Conservation (phyloP, 2,797 vertebrate genomes). For the Sardinella longiceps region DNA sequence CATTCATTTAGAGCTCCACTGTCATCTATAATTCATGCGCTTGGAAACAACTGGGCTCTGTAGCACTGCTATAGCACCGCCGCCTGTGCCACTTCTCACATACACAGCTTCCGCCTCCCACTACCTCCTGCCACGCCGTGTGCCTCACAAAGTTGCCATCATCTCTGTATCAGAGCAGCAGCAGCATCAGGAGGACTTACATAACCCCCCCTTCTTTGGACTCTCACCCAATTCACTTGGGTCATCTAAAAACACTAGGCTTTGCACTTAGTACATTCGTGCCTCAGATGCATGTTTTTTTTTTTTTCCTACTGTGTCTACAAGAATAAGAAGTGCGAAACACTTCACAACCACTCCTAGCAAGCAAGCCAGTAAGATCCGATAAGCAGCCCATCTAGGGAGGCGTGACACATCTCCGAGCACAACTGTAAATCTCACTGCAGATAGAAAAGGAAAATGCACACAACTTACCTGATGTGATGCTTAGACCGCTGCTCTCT, state of each 20-base stretch:
- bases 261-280: neutral
- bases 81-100: neutral
- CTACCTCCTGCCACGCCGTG: constrained; percentile 15
- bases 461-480: constrained; percentile 69
- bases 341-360: neutral
- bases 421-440: constrained; percentile 1
- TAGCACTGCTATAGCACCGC: constrained; percentile 14
- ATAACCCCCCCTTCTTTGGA: constrained; percentile 44
- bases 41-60: constrained; percentile 31
- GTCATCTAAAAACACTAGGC: constrained; percentile 63
- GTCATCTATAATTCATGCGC: constrained; percentile 44
- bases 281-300: neutral
- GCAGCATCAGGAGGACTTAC: constrained; percentile 36
- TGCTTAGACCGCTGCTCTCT: constrained; percentile 31
- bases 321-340: neutral
- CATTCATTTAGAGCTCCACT: constrained; percentile 37
- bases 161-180: constrained; percentile 41
- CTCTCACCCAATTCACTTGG: constrained; percentile 28
- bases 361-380: neutral
- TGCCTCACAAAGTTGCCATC: constrained; percentile 58
- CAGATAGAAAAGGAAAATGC: constrained; percentile 6
- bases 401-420: neutral
- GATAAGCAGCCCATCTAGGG: neutral
- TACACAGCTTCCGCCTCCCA: neutral
- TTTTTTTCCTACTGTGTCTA: constrained; percentile 31